phyloP scores from a whole-genome alignment of 2,888 invertebrate species.

The Amblyteles armatorius region DNA sequence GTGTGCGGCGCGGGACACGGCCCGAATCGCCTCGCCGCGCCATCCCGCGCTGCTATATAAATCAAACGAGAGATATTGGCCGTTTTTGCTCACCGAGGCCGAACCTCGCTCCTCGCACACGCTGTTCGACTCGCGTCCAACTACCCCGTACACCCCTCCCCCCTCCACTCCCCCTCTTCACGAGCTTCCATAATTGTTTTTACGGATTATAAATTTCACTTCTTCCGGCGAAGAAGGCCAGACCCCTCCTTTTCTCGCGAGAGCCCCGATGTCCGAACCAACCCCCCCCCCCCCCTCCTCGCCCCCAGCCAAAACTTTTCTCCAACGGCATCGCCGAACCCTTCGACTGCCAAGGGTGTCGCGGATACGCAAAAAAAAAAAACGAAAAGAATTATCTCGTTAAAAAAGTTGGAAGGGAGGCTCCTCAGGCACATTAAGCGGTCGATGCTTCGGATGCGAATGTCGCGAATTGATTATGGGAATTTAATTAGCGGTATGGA shows the following conservation, averaged over 20 bases:
- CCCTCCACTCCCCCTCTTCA: conserved; percentile 3
- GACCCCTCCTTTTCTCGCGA: conserved; percentile 54
- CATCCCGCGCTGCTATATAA: conserved; percentile 75
- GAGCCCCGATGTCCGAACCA: conserved; percentile 39
- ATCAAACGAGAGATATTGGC: conserved; percentile 82
- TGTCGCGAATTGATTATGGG: conserved; percentile 36
- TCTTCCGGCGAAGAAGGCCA: conserved; percentile 60
- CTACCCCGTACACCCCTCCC: not conserved
- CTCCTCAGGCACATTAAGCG: conserved; percentile 39
- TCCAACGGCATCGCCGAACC: conserved; percentile 17
- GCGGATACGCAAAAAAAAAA: not conserved
- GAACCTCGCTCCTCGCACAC: conserved; percentile 66
- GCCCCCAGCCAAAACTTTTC: conserved; percentile 50
- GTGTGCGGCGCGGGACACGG: conserved; percentile 64
- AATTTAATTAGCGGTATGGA: not conserved
- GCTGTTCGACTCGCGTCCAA: conserved; percentile 33
- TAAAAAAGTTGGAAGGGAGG: conserved; percentile 17
- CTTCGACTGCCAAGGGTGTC: conserved; percentile 7
- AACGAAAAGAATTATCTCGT: conserved; percentile 15
- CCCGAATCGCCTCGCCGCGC: conserved; percentile 69
- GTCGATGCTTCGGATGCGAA: conserved; percentile 34
- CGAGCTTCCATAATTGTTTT: conserved; percentile 81
- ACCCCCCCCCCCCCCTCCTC: conserved; percentile 5
- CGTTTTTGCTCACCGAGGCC: conserved; percentile 77
- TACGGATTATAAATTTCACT: conserved; percentile 83